Conservation (phyloP, 2,113 vertebrate species). For the Ardeotis arabs region DNA sequence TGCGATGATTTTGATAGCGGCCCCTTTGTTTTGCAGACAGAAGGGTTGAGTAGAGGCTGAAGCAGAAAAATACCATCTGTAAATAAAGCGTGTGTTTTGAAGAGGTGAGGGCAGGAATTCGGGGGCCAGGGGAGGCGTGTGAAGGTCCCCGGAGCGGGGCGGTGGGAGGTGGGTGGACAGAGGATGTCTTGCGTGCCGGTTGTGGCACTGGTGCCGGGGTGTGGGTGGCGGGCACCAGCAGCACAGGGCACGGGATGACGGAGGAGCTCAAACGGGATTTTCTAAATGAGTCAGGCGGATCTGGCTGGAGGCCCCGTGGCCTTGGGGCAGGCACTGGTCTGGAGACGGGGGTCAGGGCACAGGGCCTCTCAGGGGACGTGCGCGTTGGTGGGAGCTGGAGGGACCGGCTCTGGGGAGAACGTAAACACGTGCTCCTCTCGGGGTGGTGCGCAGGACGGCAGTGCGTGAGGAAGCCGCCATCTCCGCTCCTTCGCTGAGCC, state of each 20-base stretch:
- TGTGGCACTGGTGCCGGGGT: background rate
- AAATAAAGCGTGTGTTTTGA: fast-evolving
- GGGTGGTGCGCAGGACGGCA: fast-evolving
- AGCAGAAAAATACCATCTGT: background rate
- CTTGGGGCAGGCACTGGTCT: fast-evolving
- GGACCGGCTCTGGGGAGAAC: background rate
- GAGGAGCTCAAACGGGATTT: background rate
- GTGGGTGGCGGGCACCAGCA: background rate
- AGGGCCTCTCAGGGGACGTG: background rate
- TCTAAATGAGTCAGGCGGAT: too few relatives aligned
- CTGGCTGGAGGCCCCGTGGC: background rate
- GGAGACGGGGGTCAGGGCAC: background rate
- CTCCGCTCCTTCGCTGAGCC: background rate
- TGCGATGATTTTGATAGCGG: background rate
- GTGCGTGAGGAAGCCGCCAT: fast-evolving
- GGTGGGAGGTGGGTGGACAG: background rate
- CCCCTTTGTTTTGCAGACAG: background rate
- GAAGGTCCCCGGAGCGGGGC: fast-evolving
- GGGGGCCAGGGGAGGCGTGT: fast-evolving
- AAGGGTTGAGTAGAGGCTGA: background rate
- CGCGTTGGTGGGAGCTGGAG: too few relatives aligned
- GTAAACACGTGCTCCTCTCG: too few relatives aligned
- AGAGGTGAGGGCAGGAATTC: background rate
- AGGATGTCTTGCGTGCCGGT: background rate
- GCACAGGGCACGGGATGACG: background rate